A percentile compares a stretch with the other conserved stretches of the same genome.
Evolutionary conservation across 2,888 invertebrate genomes (phyloP).

Genomic region (Lycocerus yunnanus): DNA sequence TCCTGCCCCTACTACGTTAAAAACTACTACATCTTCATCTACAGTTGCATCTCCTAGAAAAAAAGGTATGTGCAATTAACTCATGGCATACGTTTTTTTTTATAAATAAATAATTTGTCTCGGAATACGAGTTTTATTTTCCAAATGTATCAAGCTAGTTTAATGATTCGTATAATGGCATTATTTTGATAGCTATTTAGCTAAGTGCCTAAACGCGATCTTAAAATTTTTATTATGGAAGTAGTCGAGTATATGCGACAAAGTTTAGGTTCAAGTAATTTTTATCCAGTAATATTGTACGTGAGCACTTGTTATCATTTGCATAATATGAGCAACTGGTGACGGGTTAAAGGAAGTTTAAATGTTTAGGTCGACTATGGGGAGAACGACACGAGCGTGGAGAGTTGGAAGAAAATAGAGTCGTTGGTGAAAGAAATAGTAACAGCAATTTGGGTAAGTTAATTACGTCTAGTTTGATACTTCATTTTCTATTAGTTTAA

Average conservation of each 20-base stretch:
- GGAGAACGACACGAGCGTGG: slow-evolving; percentile 45
- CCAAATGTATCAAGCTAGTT: slow-evolving; percentile 13
- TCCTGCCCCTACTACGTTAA: slow-evolving; percentile 80
- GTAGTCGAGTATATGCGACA: slow-evolving; percentile 14
- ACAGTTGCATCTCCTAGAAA: slow-evolving; percentile 65
- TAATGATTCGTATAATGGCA: slow-evolving; percentile 14
- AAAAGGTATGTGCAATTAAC: slow-evolving; percentile 59
- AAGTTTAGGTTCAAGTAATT: slow-evolving; percentile 21
- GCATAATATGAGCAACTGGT: slow-evolving; percentile 18
- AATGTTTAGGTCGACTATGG: slow-evolving; percentile 43
- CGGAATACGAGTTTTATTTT: not conserved
- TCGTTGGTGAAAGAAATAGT: slow-evolving; percentile 55
- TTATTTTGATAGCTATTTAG: slow-evolving; percentile 27
- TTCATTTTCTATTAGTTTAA: not conserved
- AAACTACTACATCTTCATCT: slow-evolving; percentile 64
- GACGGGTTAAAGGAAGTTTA: slow-evolving; percentile 25
- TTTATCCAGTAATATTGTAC: slow-evolving; percentile 15
- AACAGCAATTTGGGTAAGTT: slow-evolving; percentile 34
- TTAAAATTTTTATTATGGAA: slow-evolving; percentile 14
- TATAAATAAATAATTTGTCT: not conserved
- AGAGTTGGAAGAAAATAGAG: slow-evolving; percentile 47
- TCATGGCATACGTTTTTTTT: not conserved
- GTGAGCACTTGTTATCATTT: slow-evolving; percentile 21
- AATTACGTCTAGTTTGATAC: not conserved
- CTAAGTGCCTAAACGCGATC: slow-evolving; percentile 27